These are phyloP conservation scores for Eurois occulta DNA, from an alignment of 2,888 invertebrate genomes.

Conservation along the genomic window DNA sequence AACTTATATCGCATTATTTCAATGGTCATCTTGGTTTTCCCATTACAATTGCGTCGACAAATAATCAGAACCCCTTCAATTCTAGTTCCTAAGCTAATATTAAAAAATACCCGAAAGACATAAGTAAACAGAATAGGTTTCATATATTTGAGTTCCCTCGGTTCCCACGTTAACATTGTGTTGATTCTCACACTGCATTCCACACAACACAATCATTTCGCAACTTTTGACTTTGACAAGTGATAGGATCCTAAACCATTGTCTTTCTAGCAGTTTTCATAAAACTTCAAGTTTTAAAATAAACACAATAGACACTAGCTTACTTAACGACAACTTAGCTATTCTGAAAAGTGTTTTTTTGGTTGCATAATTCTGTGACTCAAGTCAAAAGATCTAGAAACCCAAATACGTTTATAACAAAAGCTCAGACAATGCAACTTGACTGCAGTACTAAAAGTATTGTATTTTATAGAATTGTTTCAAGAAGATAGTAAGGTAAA, in stretches of 20 bases:
- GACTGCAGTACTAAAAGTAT: slow-evolving; percentile 11
- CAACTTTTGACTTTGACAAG: slow-evolving; percentile 51
- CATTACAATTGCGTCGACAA: slow-evolving; percentile 6
- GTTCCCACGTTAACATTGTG: slow-evolving; percentile 71
- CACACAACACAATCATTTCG: slow-evolving; percentile 44
- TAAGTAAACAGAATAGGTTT: slow-evolving; percentile 68
- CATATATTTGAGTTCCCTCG: slow-evolving; percentile 67
- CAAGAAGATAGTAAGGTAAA: slow-evolving; percentile 45
- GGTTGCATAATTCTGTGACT: slow-evolving; percentile 24
- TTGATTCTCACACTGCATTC: slow-evolving; percentile 58
- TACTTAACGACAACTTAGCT: slow-evolving; percentile 7
- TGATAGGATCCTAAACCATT: slow-evolving; percentile 46
- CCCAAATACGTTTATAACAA: slow-evolving; percentile 27
- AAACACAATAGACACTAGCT: slow-evolving; percentile 29
- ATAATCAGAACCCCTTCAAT: slow-evolving; percentile 57
- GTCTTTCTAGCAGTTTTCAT: slow-evolving; percentile 44
- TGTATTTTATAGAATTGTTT: slow-evolving; percentile 43
- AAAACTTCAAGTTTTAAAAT: slow-evolving; percentile 31
- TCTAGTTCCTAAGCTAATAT: slow-evolving; percentile 72
- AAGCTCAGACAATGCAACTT: slow-evolving; percentile 24
- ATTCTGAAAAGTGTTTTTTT: slow-evolving; percentile 3
- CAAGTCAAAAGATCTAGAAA: slow-evolving; percentile 13
- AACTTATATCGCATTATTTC: neutral
- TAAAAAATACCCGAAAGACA: slow-evolving; percentile 68
- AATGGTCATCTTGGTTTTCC: neutral